These are phyloP conservation scores for Steatocranus sp. DNA, from an alignment of 2,797 vertebrate genomes.

Conservation along the genomic window DNA sequence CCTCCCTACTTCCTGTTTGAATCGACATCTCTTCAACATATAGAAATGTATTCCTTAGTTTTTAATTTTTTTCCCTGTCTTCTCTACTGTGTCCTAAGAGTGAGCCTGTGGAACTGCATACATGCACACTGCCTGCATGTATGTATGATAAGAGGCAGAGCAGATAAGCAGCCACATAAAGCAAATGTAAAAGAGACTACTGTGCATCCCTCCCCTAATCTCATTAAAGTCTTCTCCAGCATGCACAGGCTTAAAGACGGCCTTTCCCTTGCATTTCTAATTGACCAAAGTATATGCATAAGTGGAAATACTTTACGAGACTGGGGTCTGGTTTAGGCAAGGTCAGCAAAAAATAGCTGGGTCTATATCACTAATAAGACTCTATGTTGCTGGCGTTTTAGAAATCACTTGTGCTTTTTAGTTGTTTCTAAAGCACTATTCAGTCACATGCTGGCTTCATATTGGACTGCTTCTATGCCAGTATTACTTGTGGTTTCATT, in stretches of 20 bases:
- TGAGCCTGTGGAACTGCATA: constrained; percentile 3
- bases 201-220: constrained; percentile 42
- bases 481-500: neutral
- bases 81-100: neutral
- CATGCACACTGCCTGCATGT: constrained; percentile 33
- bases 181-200: constrained; percentile 66
- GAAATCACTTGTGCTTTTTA: neutral
- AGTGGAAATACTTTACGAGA: neutral
- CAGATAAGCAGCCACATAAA: constrained; percentile 45
- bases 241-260: constrained; percentile 6
- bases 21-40: neutral
- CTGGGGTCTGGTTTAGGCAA: constrained; percentile 10
- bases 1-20: constrained; percentile 16
- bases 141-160: constrained; percentile 16
- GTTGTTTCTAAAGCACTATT: neutral
- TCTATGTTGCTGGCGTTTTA: neutral
- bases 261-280: neutral
- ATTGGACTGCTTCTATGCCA: neutral
- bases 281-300: constrained; percentile 10
- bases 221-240: constrained; percentile 37
- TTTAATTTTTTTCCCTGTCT: neutral
- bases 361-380: neutral
- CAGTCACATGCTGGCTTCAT: neutral
- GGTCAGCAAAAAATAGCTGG: neutral
- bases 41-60: neutral